Percentiles rank a stretch among this genome's conserved stretches.
Conservation (phyloP, 2,113 vertebrate species). For the Nesogale talazaci region DNA sequence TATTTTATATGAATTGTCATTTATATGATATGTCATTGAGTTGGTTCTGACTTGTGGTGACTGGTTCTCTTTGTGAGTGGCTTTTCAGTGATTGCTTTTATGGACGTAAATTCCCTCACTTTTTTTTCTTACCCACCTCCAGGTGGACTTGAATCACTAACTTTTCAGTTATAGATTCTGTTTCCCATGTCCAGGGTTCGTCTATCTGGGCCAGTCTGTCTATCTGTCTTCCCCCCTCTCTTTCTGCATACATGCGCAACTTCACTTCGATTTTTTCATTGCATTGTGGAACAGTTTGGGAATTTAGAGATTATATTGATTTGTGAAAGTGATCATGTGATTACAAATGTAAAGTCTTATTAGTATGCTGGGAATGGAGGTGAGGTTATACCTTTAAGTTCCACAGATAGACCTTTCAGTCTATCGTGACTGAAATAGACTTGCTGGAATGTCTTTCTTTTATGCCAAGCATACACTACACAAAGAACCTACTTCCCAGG, state of each 20-base stretch:
- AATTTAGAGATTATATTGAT: slow-evolving; percentile 30
- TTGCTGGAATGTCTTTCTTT: slow-evolving; percentile 56
- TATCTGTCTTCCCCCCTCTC: neutral
- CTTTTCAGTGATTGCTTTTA: neutral
- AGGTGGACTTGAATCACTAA: neutral
- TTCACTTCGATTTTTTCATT: neutral
- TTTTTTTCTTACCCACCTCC: neutral
- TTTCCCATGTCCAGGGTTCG: neutral
- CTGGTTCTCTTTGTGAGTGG: neutral
- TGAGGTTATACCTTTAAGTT: slow-evolving; percentile 34
- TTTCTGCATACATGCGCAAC: neutral
- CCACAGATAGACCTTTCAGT: slow-evolving; percentile 16
- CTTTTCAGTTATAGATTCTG: neutral
- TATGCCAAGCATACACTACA: slow-evolving; percentile 51
- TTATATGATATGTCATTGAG: neutral
- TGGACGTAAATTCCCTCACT: neutral
- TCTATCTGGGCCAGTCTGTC: neutral
- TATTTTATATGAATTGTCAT: too few relatives aligned
- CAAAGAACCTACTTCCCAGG: slow-evolving; percentile 63
- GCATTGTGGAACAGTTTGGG: slow-evolving; percentile 26
- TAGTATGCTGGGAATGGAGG: slow-evolving; percentile 20
- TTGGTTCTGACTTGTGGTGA: neutral
- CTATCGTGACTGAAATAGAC: slow-evolving; percentile 59
- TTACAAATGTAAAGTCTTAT: slow-evolving; percentile 49
- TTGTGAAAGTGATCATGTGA: slow-evolving; percentile 1